Base-by-base conservation (phyloP, 1,140 invertebrate species). In the Scaptomyza pallida region DNA sequence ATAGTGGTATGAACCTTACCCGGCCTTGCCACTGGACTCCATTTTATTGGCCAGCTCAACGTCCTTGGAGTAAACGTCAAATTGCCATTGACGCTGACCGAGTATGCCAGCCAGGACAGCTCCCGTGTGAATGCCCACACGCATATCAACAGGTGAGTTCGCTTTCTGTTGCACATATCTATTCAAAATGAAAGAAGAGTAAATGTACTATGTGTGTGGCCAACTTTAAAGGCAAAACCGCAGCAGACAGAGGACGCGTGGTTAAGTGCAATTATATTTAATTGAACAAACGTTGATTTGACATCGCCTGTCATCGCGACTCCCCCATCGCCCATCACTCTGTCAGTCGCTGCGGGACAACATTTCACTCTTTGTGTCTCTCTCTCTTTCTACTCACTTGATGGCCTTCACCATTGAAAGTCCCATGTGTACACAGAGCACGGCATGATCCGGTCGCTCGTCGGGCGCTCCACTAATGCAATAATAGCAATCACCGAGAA, bases 21-120 rank as follows among this genome's bases (percentile, higher is more conserved):
- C 98, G 2, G 98, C 97, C 92, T 96, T 95, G 35, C 98, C 98
- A 64, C 96, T 97, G 91, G 97, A 98, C 92, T 99, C 98, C 98
- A 99, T 99, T 93, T 99, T 99, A 92, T 99, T 99, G 8, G 98
- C 98, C 41, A 99, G 93, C 83, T 98, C 98, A 4, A 99, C 98
- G 91, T 99, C 98, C 89, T 98, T 96, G 62, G 97, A 97, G 92
- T 99, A 99, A 26, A 99, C 97, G 89, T 99, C 98, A 92, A 98
- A 99, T 92, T 99, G 98, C 98, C 98, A 99, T 90, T 99, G 98
- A 23, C 97, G 92, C 79, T 99, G 97, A 0, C 98, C 98, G 40
- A 99, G 93, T 15, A 99, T 98, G 1, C 98, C 98, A 35, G 98
- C 98, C 23, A 99, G 92, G 17, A 99, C 97, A 2, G 97, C 97